Evolutionary conservation across 2,797 vertebrate genomes (phyloP), one percentile per base, ranked within the genome.

Genomic region (Halcyon badia): DNA sequence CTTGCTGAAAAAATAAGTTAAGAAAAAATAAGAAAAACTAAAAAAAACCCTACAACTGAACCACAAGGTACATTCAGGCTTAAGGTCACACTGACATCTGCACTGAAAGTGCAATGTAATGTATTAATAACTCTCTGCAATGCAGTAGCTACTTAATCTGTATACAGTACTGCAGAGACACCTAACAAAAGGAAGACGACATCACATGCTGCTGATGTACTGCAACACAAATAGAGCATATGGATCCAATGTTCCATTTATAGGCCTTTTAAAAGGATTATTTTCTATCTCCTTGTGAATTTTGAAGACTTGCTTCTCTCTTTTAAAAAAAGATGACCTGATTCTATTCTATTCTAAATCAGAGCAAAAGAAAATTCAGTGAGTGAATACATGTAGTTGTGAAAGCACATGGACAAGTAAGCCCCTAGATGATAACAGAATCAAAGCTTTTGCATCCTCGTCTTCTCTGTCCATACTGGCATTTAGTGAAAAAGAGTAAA

Each of bases 81-180:
- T 85, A 94, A 96, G 96, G 96, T 96, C 95, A 96, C 37, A 49
- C 13, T 78, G 96, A 96, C 94, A 86, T 97, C 96, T 90, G 88
- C 87, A 58, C 77, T 58, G 76, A 69, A 90, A 90, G 61, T 75
- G 80, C 89, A 78, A n/a, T 24, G 49, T 19, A 90, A 93, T 79
- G 66, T 95, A 92, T 95, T 90, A 95, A 97, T 83, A 87, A 88
- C 90, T 88, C 92, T 92, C 97, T 89, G 96, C 96, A 95, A 79
- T 97, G 95, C 96, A 97, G 97, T 41, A 96, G 92, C 92, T 89
- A 80, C 92, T 97, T 79, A 96, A 97, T 93, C 96, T 58, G 90
- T 82, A 90, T n/a, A 89, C 60, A 77, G 62, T 83, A 71, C 94
- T 97, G 96, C 96, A 97, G 95, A 95, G 82, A 92, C 79, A 90